Evolutionary conservation across 2,797 vertebrate species (phyloP).

Genomic region (Enteromius anoplus): DNA sequence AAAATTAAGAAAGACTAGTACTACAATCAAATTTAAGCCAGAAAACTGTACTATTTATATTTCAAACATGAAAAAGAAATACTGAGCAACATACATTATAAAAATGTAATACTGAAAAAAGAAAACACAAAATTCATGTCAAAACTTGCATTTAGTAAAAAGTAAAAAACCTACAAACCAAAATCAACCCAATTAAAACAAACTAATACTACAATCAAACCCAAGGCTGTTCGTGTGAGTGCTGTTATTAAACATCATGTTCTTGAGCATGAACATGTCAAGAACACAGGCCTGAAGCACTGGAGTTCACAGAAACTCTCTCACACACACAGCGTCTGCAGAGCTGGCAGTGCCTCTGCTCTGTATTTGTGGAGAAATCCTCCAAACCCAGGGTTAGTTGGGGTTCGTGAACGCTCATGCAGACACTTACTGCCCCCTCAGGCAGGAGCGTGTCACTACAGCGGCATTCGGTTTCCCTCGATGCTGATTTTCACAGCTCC

Average conservation of each 20-base stretch:
- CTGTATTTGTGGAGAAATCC: background rate
- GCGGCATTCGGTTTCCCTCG: slow-evolving; percentile 93
- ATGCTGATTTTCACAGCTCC: slow-evolving; percentile 95
- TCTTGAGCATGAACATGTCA: background rate
- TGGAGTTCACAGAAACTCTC: background rate
- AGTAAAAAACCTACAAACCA: background rate
- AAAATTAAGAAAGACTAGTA: no score
- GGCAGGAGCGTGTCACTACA: slow-evolving; percentile 76
- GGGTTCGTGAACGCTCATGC: slow-evolving; percentile 59
- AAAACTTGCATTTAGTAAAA: no score
- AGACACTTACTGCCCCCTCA: slow-evolving; percentile 80
- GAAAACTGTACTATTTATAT: no score
- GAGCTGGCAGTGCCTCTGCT: background rate
- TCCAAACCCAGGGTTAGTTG: background rate
- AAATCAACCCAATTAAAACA: no score
- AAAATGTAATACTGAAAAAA: no score
- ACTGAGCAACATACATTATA: no score
- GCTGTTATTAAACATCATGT: background rate
- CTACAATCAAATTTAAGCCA: no score
- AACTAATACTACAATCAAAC: background rate
- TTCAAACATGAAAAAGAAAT: no score
- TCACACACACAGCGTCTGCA: no score
- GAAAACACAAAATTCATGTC: no score
- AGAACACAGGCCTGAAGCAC: background rate
- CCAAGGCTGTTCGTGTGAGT: background rate